Evolutionary conservation across 2,888 invertebrate genomes (phyloP).

Genomic region (Leptinotarsa tumamoca): DNA sequence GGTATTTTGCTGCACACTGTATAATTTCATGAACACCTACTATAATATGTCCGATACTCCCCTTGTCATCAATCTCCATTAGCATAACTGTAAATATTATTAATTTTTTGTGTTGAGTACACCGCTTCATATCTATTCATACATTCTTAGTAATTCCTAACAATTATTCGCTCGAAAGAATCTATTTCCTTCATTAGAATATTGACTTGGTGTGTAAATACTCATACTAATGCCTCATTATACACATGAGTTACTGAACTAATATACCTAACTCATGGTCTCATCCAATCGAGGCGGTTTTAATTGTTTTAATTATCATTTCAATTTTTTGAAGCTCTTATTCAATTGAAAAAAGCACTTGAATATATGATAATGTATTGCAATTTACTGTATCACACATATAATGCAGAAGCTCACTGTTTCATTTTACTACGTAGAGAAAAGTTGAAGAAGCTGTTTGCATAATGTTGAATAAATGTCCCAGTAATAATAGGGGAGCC

Average conservation of each 20-base stretch:
- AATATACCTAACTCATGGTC: conserved; percentile 20
- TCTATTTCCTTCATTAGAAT: conserved; percentile 37
- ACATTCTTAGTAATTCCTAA: conserved; percentile 32
- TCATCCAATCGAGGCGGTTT: neutral
- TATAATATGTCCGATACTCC: neutral
- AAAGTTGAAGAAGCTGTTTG: too few species aligned
- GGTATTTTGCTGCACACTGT: neutral
- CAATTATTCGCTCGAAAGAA: conserved; percentile 36
- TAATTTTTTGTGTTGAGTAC: conserved; percentile 26
- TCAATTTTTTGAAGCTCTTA: neutral
- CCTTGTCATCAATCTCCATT: conserved; percentile 22
- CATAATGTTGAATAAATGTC: too few species aligned
- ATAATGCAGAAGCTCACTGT: too few species aligned
- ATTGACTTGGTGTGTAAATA: conserved; percentile 24
- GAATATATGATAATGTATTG: too few species aligned
- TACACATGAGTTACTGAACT: conserved; percentile 13
- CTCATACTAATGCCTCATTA: conserved; percentile 18
- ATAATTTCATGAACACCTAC: conserved; percentile 6
- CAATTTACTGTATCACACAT: too few species aligned
- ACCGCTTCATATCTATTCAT: conserved; percentile 32
- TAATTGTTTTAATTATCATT: neutral
- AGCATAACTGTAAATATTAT: conserved; percentile 25
- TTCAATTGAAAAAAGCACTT: too few species aligned
- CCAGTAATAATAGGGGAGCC: too few species aligned
- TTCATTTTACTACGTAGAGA: too few species aligned